phyloP scores from a whole-genome alignment of 2,888 invertebrate genomes.

The Panorpa germanica region DNA sequence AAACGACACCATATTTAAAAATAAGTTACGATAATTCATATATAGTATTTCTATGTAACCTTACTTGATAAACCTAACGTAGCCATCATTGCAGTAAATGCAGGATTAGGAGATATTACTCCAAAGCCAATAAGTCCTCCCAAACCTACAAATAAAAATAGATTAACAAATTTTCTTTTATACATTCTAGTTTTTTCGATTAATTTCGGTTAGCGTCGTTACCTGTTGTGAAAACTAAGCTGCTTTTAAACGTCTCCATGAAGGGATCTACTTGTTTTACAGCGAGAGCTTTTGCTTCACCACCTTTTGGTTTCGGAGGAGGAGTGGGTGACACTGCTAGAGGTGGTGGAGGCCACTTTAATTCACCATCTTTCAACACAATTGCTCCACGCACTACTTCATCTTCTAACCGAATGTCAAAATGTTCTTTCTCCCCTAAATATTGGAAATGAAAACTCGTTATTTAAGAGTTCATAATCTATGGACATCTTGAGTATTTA shows the following conservation, averaged over 20 bases:
- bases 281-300: slow-evolving; percentile 24
- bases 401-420: slow-evolving; percentile 60
- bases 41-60: slow-evolving; percentile 26
- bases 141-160: slow-evolving; percentile 30
- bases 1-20: neutral
- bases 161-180: slow-evolving; percentile 3
- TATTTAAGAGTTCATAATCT: too few relatives aligned
- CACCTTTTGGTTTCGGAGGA: slow-evolving; percentile 22
- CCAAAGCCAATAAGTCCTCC: slow-evolving; percentile 50
- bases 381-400: slow-evolving; percentile 76
- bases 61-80: slow-evolving; percentile 66
- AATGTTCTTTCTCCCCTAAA: slow-evolving; percentile 58
- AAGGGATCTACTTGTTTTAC: slow-evolving; percentile 40
- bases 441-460: too few relatives aligned
- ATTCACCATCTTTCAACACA: slow-evolving; percentile 50
- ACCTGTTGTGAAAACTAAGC: slow-evolving; percentile 50
- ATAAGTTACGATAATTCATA: neutral
- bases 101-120: slow-evolving; percentile 59
- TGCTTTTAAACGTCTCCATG: slow-evolving; percentile 44
- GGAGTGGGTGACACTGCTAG: slow-evolving; percentile 32
- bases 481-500: too few relatives aligned
- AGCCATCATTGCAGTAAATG: slow-evolving; percentile 74
- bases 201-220: too few relatives aligned
- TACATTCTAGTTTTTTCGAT: too few relatives aligned
- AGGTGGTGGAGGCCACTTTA: slow-evolving; percentile 67